phyloP scores from a whole-genome alignment of 2,888 invertebrate species.

The Chydorus sphaericus region DNA sequence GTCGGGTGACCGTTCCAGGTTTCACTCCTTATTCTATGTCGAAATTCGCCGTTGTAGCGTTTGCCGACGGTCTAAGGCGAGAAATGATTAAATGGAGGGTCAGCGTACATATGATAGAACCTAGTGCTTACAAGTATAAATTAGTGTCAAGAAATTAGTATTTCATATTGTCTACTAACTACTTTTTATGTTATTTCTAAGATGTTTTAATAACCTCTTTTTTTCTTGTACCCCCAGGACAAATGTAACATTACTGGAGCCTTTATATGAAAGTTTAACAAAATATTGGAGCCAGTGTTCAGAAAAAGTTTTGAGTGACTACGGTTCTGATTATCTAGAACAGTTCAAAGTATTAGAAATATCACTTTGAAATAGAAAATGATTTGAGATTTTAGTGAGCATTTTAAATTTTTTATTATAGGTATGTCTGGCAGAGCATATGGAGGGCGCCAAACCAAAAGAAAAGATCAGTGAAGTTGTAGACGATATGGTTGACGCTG shows the following conservation, averaged over 20 bases:
- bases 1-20: slow-evolving; percentile 25
- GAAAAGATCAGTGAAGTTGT: slow-evolving; percentile 24
- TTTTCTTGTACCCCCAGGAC: slow-evolving; percentile 22
- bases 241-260: slow-evolving; percentile 20
- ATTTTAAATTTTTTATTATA: neutral
- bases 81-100: slow-evolving; percentile 25
- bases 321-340: slow-evolving; percentile 25
- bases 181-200: neutral
- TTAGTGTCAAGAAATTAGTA: neutral
- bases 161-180: too few species aligned
- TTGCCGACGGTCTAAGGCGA: slow-evolving; percentile 25
- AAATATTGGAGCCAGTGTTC: slow-evolving; percentile 24
- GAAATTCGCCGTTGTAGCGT: slow-evolving; percentile 25
- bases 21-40: slow-evolving; percentile 26
- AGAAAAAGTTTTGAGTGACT: slow-evolving; percentile 23
- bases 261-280: slow-evolving; percentile 21
- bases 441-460: slow-evolving; percentile 19
- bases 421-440: slow-evolving; percentile 16
- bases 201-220: too few species aligned
- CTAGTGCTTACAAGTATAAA: slow-evolving; percentile 24
- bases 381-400: neutral
- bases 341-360: slow-evolving; percentile 21
- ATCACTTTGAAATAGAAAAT: neutral
- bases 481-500: slow-evolving; percentile 25
- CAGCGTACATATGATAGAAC: slow-evolving; percentile 24